A percentile compares a stretch with the other conserved stretches of the same genome.
phyloP scores from a whole-genome alignment of 1,140 invertebrate genomes.

The Drosophila cardini region DNA sequence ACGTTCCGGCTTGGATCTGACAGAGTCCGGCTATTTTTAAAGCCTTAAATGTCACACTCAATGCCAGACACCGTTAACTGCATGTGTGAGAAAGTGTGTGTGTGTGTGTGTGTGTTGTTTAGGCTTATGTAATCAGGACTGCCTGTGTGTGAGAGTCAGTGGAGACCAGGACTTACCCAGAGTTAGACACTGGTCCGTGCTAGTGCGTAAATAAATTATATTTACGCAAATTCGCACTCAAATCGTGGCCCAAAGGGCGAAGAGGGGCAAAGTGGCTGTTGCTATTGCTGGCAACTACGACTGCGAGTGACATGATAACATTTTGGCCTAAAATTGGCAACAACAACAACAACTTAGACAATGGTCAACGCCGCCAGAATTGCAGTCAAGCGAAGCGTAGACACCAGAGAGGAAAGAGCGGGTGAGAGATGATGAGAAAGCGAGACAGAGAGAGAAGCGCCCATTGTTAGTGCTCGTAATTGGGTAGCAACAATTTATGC shows the following conservation, averaged over 20 bases:
- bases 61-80: constrained; percentile 45
- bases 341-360: constrained; percentile 64
- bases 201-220: constrained; percentile 83
- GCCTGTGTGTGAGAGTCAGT: constrained; percentile 30
- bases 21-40: constrained; percentile 63
- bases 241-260: constrained; percentile 33
- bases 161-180: constrained; percentile 20
- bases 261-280: constrained; percentile 1
- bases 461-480: constrained; percentile 81
- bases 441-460: constrained; percentile 26
- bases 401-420: not conserved
- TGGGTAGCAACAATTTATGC: constrained; percentile 83
- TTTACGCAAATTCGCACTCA: constrained; percentile 82
- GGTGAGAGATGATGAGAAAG: not conserved
- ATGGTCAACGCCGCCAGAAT: constrained; percentile 46
- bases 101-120: constrained; percentile 31
- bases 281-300: constrained; percentile 64
- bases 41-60: constrained; percentile 75
- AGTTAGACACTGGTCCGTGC: constrained; percentile 54
- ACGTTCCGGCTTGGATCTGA: constrained; percentile 63
- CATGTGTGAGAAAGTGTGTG: constrained; percentile 13
- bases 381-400: constrained; percentile 26
- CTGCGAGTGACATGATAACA: constrained; percentile 83
- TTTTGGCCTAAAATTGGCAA: constrained; percentile 83
- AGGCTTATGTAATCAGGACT: constrained; percentile 73